Evolutionary conservation across 2,113 vertebrate genomes (phyloP).

Genomic region (Chitala chitala): DNA sequence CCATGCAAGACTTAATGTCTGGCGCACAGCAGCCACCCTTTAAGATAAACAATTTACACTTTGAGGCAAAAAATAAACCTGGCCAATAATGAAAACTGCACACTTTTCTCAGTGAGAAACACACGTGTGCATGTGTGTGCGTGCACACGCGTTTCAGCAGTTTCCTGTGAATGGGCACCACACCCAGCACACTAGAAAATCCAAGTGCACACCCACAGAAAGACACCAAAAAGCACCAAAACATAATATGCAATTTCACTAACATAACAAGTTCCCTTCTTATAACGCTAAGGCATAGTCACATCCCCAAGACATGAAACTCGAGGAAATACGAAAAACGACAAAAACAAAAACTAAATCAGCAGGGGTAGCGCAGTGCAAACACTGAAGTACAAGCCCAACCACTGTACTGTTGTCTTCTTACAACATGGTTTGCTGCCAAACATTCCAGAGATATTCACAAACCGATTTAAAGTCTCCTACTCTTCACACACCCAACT

Average conservation of each 20-base stretch:
- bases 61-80: background rate
- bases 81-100: background rate
- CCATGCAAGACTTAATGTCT: background rate
- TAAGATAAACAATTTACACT: background rate
- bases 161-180: background rate
- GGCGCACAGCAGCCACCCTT: background rate
- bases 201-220: no score
- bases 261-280: no score
- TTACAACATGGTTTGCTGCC: background rate
- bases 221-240: no score
- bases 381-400: slow-evolving; percentile 1
- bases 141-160: no score
- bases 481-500: background rate
- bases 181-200: no score
- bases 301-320: no score
- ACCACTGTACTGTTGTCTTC: slow-evolving; percentile 3
- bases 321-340: background rate
- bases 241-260: no score
- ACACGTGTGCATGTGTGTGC: no score
- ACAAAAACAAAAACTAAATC: background rate
- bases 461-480: background rate
- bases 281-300: no score
- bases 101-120: background rate
- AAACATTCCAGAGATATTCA: background rate
- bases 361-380: background rate